Evolutionary conservation across 2,113 vertebrate genomes (phyloP).

Genomic region (Podarcis raffonei): DNA sequence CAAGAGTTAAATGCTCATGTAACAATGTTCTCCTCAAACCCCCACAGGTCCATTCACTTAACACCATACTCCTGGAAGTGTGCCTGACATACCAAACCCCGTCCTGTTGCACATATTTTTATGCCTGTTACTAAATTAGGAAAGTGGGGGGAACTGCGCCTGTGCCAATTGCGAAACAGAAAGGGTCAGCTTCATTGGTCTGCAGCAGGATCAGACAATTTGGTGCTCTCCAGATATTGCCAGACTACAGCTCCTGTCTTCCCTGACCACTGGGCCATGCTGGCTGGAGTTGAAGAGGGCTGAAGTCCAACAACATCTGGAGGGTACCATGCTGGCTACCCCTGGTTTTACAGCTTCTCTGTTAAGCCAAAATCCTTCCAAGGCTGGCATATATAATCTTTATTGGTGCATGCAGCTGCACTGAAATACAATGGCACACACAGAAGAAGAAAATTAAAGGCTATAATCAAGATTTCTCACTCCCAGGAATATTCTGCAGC

Average conservation of each 20-base stretch:
- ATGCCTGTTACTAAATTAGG: constrained; percentile 96
- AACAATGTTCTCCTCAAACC: constrained; percentile 80
- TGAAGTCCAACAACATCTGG: no score
- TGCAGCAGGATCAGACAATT: constrained; percentile 14
- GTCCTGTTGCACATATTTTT: constrained; percentile 88
- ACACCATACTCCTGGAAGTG: constrained; percentile 80
- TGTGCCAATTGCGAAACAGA: constrained; percentile 81
- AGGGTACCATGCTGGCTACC: background rate
- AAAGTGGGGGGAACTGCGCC: constrained; percentile 81
- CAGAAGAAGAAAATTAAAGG: background rate
- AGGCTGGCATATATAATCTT: constrained; percentile 63
- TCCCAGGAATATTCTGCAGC: constrained; percentile 43
- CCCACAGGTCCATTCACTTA: constrained; percentile 82
- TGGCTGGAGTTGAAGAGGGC: no score
- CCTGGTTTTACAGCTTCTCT: constrained; percentile 19
- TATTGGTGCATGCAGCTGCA: constrained; percentile 31
- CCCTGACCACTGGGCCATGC: no score
- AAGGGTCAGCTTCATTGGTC: constrained; percentile 78
- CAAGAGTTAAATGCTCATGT: constrained; percentile 63
- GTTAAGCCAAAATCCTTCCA: constrained; percentile 72
- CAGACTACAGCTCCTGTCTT: no score
- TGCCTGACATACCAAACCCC: constrained; percentile 90
- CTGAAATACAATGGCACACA: constrained; percentile 42
- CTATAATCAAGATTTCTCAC: background rate
- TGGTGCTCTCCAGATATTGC: no score